phyloP scores from a whole-genome alignment of 2,113 vertebrate genomes.

The Cynocephalus volans region DNA sequence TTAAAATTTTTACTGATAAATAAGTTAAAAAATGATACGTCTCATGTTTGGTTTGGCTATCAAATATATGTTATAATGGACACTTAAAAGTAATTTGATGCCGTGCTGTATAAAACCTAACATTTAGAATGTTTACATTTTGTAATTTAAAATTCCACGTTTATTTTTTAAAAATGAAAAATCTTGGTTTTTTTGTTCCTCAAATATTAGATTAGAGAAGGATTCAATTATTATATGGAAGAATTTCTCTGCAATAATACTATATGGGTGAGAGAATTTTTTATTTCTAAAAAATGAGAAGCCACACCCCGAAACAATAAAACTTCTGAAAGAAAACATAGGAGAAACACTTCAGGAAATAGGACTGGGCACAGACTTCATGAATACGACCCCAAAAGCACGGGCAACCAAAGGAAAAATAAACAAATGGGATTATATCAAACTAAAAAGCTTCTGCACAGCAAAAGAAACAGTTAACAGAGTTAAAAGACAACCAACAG shows the following conservation, averaged over 20 bases:
- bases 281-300: constrained; percentile 22
- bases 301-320: no score
- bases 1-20: not conserved
- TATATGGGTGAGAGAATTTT: constrained; percentile 21
- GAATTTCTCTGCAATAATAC: not conserved
- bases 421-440: no score
- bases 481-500: no score
- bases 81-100: constrained; percentile 3
- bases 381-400: no score
- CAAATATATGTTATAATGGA: not conserved
- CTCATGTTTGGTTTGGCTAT: constrained; percentile 25
- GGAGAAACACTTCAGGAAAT: no score
- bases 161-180: not conserved
- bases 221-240: constrained; percentile 39
- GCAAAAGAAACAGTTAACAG: no score
- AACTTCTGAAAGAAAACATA: no score
- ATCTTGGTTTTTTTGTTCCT: not conserved
- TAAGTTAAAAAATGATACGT: not conserved
- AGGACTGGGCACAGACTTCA: no score
- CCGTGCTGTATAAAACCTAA: not conserved
- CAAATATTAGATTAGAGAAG: not conserved
- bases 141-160: not conserved
- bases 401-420: no score
- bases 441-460: no score
- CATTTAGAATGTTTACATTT: constrained; percentile 28